Conservation (phyloP, 2,113 vertebrate genomes). For the Anarrhichthys ocellatus region DNA sequence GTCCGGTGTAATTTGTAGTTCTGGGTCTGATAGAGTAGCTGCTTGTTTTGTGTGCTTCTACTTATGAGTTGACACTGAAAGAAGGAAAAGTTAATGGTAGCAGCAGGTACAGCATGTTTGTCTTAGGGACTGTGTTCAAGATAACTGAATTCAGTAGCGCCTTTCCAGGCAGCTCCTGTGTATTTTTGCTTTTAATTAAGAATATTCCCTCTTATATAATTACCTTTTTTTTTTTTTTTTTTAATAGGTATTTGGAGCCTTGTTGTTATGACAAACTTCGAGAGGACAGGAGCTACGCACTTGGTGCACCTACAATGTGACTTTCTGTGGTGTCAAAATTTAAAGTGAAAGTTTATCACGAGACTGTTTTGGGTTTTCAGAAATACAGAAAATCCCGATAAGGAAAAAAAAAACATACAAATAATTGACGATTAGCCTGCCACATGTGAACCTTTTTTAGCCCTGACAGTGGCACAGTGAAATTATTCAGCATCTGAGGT, state of each 20-base stretch:
- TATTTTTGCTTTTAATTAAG: background rate
- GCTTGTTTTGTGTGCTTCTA: background rate
- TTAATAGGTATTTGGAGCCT: background rate
- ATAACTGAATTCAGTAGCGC: background rate
- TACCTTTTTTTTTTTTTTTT: background rate
- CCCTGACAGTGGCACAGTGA: background rate
- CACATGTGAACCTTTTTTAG: background rate
- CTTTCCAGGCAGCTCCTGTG: background rate
- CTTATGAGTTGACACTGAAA: background rate
- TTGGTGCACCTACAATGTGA: background rate
- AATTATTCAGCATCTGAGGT: background rate
- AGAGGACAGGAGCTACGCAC: background rate
- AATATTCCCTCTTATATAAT: background rate
- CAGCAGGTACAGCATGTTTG: constrained; percentile 13
- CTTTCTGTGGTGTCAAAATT: background rate
- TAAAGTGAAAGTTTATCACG: constrained; percentile 13
- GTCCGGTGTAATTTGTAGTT: background rate
- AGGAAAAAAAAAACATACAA: background rate
- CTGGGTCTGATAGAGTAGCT: background rate
- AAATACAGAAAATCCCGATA: background rate
- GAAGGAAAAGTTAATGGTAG: background rate
- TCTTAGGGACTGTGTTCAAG: background rate
- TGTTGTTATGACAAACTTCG: background rate
- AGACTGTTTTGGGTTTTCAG: background rate
- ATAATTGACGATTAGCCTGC: background rate